Percentiles rank a stretch among this genome's conserved stretches.
Conservation (phyloP, 2,113 vertebrate species). For the Colossoma macropomum region DNA sequence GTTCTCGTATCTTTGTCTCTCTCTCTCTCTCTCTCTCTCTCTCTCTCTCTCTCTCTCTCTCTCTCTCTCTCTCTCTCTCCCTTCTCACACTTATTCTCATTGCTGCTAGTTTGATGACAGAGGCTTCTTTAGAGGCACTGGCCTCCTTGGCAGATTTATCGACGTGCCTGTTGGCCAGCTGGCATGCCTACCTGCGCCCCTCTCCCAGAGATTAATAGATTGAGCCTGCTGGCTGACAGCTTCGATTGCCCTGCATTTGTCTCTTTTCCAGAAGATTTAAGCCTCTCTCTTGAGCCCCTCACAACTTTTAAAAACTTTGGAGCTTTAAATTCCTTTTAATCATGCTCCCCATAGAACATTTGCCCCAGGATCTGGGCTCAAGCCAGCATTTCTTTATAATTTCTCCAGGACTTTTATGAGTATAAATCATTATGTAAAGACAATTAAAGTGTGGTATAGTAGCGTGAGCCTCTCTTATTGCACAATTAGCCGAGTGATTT, state of each 20-base stretch:
- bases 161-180: slow-evolving; percentile 70
- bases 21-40: neutral
- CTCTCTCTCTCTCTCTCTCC: neutral
- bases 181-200: slow-evolving; percentile 62
- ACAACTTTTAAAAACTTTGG: slow-evolving; percentile 57
- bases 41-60: neutral
- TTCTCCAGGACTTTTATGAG: neutral
- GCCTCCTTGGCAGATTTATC: slow-evolving; percentile 69
- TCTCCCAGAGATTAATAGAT: slow-evolving; percentile 68
- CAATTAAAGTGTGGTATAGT: slow-evolving; percentile 4
- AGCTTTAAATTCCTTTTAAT: slow-evolving; percentile 56
- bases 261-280: slow-evolving; percentile 70
- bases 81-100: slow-evolving; percentile 43
- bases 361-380: neutral
- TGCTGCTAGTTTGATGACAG: slow-evolving; percentile 58
- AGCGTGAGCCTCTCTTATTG: neutral
- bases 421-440: slow-evolving; percentile 1
- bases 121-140: slow-evolving; percentile 52
- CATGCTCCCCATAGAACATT: neutral
- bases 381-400: neutral
- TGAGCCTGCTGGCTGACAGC: slow-evolving; percentile 69
- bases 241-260: slow-evolving; percentile 71
- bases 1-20: neutral
- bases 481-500: slow-evolving; percentile 10
- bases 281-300: slow-evolving; percentile 50